Evolutionary conservation across 2,113 vertebrate genomes (phyloP).

Genomic region (Zonotrichia leucophrys): DNA sequence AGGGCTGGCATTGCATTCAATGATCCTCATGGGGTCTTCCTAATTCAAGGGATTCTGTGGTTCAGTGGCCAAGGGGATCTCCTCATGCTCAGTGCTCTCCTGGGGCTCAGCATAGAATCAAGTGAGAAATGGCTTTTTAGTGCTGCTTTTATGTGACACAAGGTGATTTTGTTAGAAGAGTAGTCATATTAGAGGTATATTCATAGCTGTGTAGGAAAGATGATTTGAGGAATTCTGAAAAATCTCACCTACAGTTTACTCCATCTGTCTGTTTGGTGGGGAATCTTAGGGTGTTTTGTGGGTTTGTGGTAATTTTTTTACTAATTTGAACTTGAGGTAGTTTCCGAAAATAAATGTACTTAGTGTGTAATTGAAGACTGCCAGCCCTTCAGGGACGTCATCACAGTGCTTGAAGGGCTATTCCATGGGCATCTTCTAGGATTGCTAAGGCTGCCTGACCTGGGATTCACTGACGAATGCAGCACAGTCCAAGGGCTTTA

Average conservation of each 20-base stretch:
- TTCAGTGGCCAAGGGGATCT: background rate
- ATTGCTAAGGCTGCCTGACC: background rate
- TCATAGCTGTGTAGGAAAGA: background rate
- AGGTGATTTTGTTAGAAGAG: background rate
- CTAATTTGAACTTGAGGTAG: background rate
- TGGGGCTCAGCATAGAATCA: background rate
- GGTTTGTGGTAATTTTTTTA: background rate
- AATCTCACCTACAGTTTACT: background rate
- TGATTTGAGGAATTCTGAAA: background rate
- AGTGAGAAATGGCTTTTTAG: background rate
- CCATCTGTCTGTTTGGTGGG: background rate
- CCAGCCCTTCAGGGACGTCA: background rate
- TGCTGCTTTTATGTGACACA: accelerated
- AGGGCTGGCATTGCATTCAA: background rate
- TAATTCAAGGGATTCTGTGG: background rate
- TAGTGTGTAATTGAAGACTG: background rate
- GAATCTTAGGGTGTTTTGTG: background rate
- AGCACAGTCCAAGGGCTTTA: background rate
- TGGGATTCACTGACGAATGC: background rate
- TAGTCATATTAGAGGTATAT: background rate
- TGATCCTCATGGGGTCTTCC: background rate
- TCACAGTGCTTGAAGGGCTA: background rate
- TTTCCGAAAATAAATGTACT: background rate
- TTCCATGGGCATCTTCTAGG: background rate
- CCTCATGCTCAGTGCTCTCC: background rate